phyloP scores from a whole-genome alignment of 2,888 invertebrate species.

The Argyresthia goedartella region DNA sequence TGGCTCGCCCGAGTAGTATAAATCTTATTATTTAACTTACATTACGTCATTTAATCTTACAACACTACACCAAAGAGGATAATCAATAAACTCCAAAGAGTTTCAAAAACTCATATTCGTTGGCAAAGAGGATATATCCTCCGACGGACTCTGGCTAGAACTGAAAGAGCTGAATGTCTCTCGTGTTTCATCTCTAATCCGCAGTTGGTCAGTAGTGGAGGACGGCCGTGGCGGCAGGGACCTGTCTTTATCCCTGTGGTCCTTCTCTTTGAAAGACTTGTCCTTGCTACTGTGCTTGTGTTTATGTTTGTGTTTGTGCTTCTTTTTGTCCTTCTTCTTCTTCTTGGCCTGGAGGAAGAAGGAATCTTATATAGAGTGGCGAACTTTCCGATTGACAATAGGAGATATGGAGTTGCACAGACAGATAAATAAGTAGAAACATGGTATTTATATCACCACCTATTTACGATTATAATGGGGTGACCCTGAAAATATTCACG shows the following conservation, averaged over 20 bases:
- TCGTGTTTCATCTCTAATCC: conserved; percentile 80
- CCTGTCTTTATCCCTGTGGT: conserved; percentile 48
- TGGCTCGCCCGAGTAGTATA: too few relatives aligned
- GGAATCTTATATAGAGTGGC: not conserved
- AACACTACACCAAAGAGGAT: too few relatives aligned
- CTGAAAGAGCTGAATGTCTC: conserved; percentile 83
- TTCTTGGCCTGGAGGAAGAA: conserved; percentile 66
- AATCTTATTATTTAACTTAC: too few relatives aligned
- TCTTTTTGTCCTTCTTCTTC: conserved; percentile 84
- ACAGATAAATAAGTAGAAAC: not conserved
- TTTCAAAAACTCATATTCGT: conserved; percentile 52
- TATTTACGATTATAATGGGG: not conserved
- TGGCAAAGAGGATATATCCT: conserved; percentile 52
- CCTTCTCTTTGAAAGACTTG: conserved; percentile 53
- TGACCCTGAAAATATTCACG: too few relatives aligned
- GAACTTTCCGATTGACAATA: not conserved
- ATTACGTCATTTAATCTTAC: too few relatives aligned
- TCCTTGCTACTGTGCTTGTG: conserved; percentile 80
- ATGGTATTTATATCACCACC: not conserved
- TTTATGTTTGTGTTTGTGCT: conserved; percentile 92
- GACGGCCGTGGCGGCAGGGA: conserved; percentile 35
- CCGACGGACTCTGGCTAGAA: conserved; percentile 80
- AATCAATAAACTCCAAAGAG: too few relatives aligned
- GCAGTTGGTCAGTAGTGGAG: conserved; percentile 61
- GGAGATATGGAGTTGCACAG: not conserved